Evolutionary conservation across 37 sponge, comb jelly and placozoan genomes (phyloP).

Genomic region (Ianthella basta): DNA sequence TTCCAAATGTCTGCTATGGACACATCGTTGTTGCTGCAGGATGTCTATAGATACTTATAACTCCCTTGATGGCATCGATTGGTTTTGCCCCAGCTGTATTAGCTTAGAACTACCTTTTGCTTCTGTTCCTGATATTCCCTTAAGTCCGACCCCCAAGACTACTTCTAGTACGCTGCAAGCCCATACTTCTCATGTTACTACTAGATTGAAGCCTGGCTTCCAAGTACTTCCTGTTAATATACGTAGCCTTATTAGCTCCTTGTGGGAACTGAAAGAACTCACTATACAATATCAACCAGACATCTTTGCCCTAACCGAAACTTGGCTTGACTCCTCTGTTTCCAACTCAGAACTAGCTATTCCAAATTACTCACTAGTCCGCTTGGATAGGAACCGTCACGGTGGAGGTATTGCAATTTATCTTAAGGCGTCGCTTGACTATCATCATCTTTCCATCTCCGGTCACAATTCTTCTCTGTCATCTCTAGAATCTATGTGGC

Average conservation of each 20-base stretch:
- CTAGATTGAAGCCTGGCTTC: too few species aligned
- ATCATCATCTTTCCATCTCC: background rate
- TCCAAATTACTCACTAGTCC: background rate
- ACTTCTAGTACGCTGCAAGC: too few species aligned
- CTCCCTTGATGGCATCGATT: too few species aligned
- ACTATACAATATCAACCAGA: background rate
- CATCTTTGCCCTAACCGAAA: background rate
- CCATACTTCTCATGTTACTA: too few species aligned
- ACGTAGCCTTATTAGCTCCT: background rate
- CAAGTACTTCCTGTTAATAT: conserved; percentile 5
- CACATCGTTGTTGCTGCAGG: too few species aligned
- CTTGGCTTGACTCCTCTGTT: conserved; percentile 16
- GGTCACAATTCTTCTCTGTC: background rate
- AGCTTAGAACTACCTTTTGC: too few species aligned
- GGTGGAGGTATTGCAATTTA: conserved; percentile 18
- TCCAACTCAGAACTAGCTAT: background rate
- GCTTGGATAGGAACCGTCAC: background rate
- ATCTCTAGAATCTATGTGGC: background rate
- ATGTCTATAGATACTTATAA: too few species aligned
- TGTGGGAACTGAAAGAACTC: background rate
- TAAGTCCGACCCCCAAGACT: too few species aligned
- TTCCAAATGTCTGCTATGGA: too few species aligned
- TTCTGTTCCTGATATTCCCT: too few species aligned
- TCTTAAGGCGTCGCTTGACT: background rate
- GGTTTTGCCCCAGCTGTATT: too few species aligned